These are phyloP conservation scores for Gymnoscopelus microlampas DNA, from an alignment of 2,797 vertebrate species.

Conservation along the genomic window DNA sequence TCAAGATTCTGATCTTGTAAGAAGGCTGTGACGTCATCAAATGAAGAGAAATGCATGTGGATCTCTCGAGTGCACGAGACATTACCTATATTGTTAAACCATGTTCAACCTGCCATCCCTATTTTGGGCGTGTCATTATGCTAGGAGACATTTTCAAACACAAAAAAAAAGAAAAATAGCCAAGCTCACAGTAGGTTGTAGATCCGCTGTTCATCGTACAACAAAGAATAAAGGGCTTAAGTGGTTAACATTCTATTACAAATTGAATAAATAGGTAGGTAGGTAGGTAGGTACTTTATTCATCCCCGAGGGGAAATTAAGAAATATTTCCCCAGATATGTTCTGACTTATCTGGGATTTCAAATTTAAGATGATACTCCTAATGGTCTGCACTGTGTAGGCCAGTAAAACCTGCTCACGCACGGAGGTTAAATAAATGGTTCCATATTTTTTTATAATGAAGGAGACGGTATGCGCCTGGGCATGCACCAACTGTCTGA, in stretches of 20 bases:
- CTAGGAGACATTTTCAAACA: too few relatives aligned
- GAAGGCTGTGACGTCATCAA: too few relatives aligned
- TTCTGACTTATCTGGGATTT: constrained; percentile 8
- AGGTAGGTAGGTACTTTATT: too few relatives aligned
- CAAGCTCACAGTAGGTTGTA: neutral
- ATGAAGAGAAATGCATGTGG: too few relatives aligned
- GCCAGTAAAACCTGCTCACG: constrained; percentile 46
- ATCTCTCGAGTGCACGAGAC: too few relatives aligned
- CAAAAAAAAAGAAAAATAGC: too few relatives aligned
- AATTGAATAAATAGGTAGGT: neutral
- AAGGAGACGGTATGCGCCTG: constrained; percentile 51
- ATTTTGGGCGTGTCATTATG: too few relatives aligned
- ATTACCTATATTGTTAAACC: too few relatives aligned
- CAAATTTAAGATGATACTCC: constrained; percentile 25
- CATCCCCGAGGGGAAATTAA: too few relatives aligned
- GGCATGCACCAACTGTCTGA: constrained; percentile 40
- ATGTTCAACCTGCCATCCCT: too few relatives aligned
- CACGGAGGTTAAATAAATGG: constrained; percentile 50
- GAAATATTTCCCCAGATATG: neutral
- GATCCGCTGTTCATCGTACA: neutral
- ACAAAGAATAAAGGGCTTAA: too few relatives aligned
- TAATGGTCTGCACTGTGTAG: constrained; percentile 8
- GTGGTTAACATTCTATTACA: neutral
- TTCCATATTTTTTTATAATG: constrained; percentile 63
- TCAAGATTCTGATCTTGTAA: too few relatives aligned